A percentile compares a stretch with the other conserved stretches of the same genome.
Evolutionary conservation across 2,797 vertebrate genomes (phyloP).

Genomic region (Micropoecilia bifurca): DNA sequence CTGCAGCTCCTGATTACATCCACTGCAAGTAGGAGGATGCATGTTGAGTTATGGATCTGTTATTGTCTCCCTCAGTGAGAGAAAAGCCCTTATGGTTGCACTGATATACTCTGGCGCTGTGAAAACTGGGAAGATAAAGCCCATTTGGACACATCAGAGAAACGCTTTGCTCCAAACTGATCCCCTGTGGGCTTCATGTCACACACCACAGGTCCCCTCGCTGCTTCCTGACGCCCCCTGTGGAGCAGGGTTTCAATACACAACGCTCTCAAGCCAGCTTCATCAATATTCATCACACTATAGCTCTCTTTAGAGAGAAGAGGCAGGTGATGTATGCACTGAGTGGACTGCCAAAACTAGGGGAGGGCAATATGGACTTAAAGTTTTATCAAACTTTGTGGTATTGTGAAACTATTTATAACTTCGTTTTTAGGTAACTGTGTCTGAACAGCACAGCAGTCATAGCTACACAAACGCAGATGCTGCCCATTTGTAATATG

Average conservation of each 20-base stretch:
- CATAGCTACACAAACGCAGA: conserved; percentile 26
- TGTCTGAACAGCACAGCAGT: too few species aligned
- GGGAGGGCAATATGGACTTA: too few species aligned
- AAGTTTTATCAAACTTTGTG: too few species aligned
- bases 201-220: conserved; percentile 60
- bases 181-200: conserved; percentile 64
- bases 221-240: conserved; percentile 47
- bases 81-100: conserved; percentile 42
- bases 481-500: too few species aligned
- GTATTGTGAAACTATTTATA: too few species aligned
- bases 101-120: conserved; percentile 43
- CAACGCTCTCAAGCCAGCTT: conserved; percentile 63
- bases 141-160: conserved; percentile 51
- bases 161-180: conserved; percentile 48
- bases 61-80: conserved; percentile 50
- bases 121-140: conserved; percentile 55
- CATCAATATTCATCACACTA: conserved; percentile 65
- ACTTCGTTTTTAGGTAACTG: too few species aligned
- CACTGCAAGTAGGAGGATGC: conserved; percentile 69
- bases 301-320: conserved; percentile 61
- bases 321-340: conserved; percentile 58
- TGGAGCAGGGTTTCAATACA: conserved; percentile 65
- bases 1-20: conserved; percentile 54
- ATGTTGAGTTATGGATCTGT: conserved; percentile 56
- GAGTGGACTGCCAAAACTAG: conserved; percentile 56